A percentile compares a stretch with the other conserved stretches of the same genome.
phyloP scores from a whole-genome alignment of 2,797 vertebrate genomes.

The Esox masquinongy region DNA sequence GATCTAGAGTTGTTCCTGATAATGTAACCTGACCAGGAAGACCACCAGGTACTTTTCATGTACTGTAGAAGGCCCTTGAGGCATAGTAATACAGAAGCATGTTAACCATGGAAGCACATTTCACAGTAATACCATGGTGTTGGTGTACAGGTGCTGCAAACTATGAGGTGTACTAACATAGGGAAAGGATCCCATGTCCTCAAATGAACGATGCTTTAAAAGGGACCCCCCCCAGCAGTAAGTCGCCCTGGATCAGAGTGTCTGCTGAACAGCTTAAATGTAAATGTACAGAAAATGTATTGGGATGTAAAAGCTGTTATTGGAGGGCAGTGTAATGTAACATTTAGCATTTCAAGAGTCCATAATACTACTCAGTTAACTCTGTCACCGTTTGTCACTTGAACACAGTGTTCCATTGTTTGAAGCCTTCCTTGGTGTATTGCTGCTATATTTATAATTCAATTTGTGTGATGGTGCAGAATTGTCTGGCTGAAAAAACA shows the following conservation, averaged over 20 bases:
- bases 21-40: neutral
- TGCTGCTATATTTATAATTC: neutral
- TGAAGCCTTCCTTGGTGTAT: neutral
- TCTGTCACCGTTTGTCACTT: neutral
- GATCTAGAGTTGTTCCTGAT: neutral
- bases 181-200: neutral
- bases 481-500: neutral
- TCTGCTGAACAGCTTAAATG: too few species aligned
- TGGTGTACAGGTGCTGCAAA: neutral
- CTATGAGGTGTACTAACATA: neutral
- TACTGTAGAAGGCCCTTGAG: neutral
- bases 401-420: neutral
- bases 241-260: too few species aligned
- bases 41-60: neutral
- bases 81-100: neutral
- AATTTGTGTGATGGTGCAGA: neutral
- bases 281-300: neutral
- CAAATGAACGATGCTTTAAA: neutral
- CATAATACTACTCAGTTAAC: neutral
- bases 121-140: neutral
- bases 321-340: neutral
- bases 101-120: neutral
- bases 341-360: neutral
- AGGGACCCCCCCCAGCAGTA: conserved; percentile 1
- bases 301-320: neutral